Evolutionary conservation across 2,888 invertebrate species (phyloP).

Genomic region (Drosophila putrida): DNA sequence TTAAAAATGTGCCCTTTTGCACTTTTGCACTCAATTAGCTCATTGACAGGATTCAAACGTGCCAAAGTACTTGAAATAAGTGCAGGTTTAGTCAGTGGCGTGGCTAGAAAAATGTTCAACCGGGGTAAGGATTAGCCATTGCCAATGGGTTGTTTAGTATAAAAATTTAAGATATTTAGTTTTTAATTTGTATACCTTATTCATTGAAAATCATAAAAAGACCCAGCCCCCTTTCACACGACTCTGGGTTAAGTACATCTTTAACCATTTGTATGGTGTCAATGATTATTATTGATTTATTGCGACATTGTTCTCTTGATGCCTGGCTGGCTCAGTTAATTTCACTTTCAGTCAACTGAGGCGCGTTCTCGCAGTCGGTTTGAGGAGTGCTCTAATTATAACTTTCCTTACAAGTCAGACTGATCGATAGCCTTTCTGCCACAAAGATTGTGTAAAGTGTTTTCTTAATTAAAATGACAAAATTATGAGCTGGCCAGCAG

Average conservation of each 20-base stretch:
- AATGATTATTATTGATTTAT: constrained; percentile 45
- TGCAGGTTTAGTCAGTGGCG: background rate
- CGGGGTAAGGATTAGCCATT: no score
- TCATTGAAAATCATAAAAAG: no score
- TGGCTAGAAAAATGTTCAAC: no score
- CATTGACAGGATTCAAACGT: constrained; percentile 33
- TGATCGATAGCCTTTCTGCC: background rate
- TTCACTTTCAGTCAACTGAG: constrained; percentile 38
- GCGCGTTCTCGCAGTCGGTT: constrained; percentile 24
- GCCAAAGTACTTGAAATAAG: constrained; percentile 41
- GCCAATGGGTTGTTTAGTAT: no score
- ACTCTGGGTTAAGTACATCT: background rate
- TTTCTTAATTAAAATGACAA: constrained; percentile 58
- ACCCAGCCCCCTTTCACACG: no score
- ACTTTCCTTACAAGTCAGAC: background rate
- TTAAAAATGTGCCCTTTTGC: constrained; percentile 17
- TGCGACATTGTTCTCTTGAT: constrained; percentile 1
- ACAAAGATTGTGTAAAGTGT: constrained; percentile 22
- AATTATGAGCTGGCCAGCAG: constrained; percentile 54
- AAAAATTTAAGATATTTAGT: no score
- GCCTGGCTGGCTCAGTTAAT: constrained; percentile 3
- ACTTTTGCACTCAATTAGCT: constrained; percentile 22
- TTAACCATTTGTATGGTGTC: constrained; percentile 10
- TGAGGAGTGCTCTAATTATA: constrained; percentile 14
- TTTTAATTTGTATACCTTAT: no score